These are phyloP conservation scores for Burhinus bistriatus DNA, from an alignment of 2,113 vertebrate genomes.

Conservation along the genomic window DNA sequence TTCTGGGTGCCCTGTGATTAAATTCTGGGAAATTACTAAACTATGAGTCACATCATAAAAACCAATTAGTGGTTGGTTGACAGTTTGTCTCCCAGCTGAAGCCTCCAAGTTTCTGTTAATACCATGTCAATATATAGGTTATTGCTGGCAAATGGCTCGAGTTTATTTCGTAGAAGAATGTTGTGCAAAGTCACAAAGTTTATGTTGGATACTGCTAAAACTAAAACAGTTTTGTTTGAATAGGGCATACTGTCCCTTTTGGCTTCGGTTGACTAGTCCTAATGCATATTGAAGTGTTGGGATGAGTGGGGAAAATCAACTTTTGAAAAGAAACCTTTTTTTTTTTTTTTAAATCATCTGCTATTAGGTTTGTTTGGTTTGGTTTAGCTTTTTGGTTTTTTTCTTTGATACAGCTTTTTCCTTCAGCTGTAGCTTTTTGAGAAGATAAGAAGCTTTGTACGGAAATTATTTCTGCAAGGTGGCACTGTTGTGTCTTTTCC, in stretches of 20 bases:
- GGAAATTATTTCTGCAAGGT: conserved; percentile 16
- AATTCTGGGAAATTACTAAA: conserved; percentile 69
- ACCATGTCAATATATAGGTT: conserved; percentile 21
- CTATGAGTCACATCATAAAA: conserved; percentile 71
- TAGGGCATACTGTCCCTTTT: neutral
- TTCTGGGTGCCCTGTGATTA: conserved; percentile 59
- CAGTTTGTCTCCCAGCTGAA: conserved; percentile 63
- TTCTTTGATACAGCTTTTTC: neutral
- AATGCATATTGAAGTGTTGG: neutral
- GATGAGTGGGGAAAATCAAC: neutral
- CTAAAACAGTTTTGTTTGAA: conserved; percentile 35
- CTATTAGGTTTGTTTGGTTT: neutral
- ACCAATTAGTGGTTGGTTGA: conserved; percentile 65
- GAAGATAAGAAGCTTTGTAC: neutral
- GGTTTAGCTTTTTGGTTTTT: neutral
- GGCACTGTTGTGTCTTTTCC: neutral
- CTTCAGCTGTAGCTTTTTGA: neutral
- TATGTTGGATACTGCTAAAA: neutral
- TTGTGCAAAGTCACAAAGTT: conserved; percentile 7
- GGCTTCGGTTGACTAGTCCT: neutral
- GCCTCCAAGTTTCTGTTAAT: conserved; percentile 35
- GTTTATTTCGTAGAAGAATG: conserved; percentile 55
- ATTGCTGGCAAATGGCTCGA: conserved; percentile 32
- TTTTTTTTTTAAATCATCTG: neutral
- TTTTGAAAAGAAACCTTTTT: neutral